A percentile compares a stretch with the other conserved stretches of the same genome.
phyloP scores from a whole-genome alignment of 1,140 invertebrate species.

The Mercenaria mercenaria region DNA sequence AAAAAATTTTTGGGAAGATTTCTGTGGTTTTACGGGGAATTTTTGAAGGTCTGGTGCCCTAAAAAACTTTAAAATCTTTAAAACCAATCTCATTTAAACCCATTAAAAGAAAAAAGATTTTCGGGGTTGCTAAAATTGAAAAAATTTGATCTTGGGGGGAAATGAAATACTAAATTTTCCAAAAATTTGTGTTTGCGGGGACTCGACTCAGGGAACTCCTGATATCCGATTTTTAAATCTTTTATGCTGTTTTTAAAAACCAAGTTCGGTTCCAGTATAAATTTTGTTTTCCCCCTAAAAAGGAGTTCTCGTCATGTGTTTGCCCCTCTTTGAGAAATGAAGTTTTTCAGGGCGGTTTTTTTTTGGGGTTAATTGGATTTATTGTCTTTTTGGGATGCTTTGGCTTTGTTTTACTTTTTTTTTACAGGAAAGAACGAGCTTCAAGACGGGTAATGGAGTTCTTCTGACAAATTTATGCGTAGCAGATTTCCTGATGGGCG shows the following conservation, averaged over 20 bases:
- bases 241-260: slow-evolving; percentile 17
- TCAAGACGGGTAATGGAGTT: slow-evolving; percentile 65
- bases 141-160: not conserved
- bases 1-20: not conserved
- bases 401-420: slow-evolving; percentile 57
- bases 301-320: slow-evolving; percentile 76
- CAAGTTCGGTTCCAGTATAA: slow-evolving; percentile 20
- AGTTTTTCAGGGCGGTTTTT: slow-evolving; percentile 68
- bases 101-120: not conserved
- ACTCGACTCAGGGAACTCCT: not conserved
- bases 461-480: slow-evolving; percentile 38
- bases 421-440: slow-evolving; percentile 33
- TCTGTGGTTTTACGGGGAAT: not conserved
- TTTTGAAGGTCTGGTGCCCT: not conserved
- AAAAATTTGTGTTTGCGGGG: not conserved
- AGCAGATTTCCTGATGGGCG: slow-evolving; percentile 43
- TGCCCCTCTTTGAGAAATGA: slow-evolving; percentile 72
- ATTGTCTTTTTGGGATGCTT: slow-evolving; percentile 71
- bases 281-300: slow-evolving; percentile 67
- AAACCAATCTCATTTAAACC: not conserved
- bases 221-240: slow-evolving; percentile 6
- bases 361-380: slow-evolving; percentile 76
- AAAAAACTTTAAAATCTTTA: not conserved
- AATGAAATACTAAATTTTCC: slow-evolving; percentile 19
- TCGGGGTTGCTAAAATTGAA: not conserved